phyloP scores from a whole-genome alignment of 2,888 invertebrate species.

The Synanthedon myopaeformis region DNA sequence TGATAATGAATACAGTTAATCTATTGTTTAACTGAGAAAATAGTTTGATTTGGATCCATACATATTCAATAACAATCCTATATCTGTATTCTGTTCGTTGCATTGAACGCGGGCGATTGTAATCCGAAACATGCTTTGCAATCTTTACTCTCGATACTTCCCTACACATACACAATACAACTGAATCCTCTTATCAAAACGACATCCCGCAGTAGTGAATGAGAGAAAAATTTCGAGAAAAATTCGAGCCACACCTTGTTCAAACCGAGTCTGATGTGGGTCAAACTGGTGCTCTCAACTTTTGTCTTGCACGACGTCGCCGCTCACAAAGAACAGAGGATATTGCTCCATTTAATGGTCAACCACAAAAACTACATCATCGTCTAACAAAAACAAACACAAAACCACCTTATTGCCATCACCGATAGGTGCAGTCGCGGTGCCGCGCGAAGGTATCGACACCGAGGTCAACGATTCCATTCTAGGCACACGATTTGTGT shows the following conservation, averaged over 20 bases:
- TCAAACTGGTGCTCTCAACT: slow-evolving; percentile 20
- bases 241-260: slow-evolving; percentile 22
- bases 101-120: slow-evolving; percentile 23
- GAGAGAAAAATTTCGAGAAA: slow-evolving; percentile 31
- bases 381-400: slow-evolving; percentile 42
- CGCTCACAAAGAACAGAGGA: slow-evolving; percentile 16
- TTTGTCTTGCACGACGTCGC: slow-evolving; percentile 12
- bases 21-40: background rate
- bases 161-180: slow-evolving; percentile 19
- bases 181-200: slow-evolving; percentile 22
- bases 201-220: slow-evolving; percentile 14
- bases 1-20: background rate
- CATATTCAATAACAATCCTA: slow-evolving; percentile 19
- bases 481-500: slow-evolving; percentile 32
- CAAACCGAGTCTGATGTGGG: slow-evolving; percentile 32
- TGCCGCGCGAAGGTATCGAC: slow-evolving; percentile 18
- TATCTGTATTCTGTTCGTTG: slow-evolving; percentile 22
- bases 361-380: slow-evolving; percentile 17
- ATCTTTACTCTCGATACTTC: slow-evolving; percentile 12
- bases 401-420: slow-evolving; percentile 40
- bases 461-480: slow-evolving; percentile 52
- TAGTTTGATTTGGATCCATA: slow-evolving; percentile 10
- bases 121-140: slow-evolving; percentile 24
- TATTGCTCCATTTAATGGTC: slow-evolving; percentile 10
- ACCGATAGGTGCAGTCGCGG: slow-evolving; percentile 20